Percentiles rank a stretch among this genome's conserved stretches.
phyloP scores from a whole-genome alignment of 2,113 vertebrate genomes.

The Campylorhamphus procurvoides region DNA sequence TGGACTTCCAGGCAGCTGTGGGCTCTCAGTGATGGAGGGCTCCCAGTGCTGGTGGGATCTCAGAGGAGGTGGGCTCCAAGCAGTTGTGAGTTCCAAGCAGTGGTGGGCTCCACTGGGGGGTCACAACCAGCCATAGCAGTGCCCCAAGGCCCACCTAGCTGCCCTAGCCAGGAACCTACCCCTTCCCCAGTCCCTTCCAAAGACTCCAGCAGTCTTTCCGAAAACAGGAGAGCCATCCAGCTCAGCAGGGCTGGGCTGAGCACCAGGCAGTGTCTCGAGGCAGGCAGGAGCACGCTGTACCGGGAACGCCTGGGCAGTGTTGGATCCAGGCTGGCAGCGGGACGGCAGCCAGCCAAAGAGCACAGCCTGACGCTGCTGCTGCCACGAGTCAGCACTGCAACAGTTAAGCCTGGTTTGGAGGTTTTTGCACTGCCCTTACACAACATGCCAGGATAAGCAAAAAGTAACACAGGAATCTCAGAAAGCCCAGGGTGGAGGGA shows the following conservation, averaged over 20 bases:
- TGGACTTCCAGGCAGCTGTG: background rate
- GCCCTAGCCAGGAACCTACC: background rate
- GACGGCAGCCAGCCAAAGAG: background rate
- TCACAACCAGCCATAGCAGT: fast-evolving
- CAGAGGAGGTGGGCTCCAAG: background rate
- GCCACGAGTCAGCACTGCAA: background rate
- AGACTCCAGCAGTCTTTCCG: background rate
- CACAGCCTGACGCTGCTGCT: background rate
- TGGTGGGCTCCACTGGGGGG: background rate
- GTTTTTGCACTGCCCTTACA: background rate
- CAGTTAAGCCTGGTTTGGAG: background rate
- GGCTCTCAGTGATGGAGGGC: background rate
- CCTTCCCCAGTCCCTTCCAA: background rate
- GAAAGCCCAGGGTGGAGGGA: background rate
- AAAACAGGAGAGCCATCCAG: background rate
- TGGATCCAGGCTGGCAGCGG: background rate
- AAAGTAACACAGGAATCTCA: background rate
- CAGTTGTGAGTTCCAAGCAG: background rate
- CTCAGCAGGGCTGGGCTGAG: background rate
- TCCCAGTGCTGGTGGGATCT: background rate
- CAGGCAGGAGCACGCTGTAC: background rate
- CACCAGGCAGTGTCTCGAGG: background rate
- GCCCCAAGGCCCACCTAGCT: background rate
- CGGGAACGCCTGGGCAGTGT: background rate
- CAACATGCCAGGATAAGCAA: background rate